Conservation (phyloP, 2,888 invertebrate genomes). For the Ametastegia equiseti region DNA sequence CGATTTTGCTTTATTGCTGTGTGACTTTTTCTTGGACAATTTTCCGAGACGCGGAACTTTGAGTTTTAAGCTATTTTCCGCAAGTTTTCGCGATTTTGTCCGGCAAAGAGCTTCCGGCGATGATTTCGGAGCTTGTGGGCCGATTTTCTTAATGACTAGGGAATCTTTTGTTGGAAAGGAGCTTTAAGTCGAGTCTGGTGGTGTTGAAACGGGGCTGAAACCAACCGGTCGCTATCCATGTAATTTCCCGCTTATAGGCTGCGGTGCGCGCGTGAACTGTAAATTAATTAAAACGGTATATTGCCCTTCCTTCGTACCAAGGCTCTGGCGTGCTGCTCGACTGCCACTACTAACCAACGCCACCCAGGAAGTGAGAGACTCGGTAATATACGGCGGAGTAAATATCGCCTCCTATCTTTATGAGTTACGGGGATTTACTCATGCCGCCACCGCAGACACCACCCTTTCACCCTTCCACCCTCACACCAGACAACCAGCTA, state of each 20-base stretch:
- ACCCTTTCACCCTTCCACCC: no score
- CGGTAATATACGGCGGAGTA: constrained; percentile 43
- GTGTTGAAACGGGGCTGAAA: constrained; percentile 15
- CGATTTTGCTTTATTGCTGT: no score
- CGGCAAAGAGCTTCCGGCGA: no score
- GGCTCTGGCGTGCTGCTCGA: constrained; percentile 24
- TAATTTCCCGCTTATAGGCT: constrained; percentile 41
- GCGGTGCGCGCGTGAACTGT: constrained; percentile 39
- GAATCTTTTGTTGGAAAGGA: no score
- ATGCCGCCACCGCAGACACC: no score
- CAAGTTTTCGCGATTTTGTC: no score
- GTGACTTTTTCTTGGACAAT: no score
- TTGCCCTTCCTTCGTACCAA: constrained; percentile 12
- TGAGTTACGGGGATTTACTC: constrained; percentile 46
- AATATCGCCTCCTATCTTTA: constrained; percentile 44
- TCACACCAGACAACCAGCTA: constrained; percentile 1
- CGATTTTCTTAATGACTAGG: no score
- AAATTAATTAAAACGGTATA: constrained; percentile 47
- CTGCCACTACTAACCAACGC: neutral
- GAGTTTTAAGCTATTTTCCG: no score
- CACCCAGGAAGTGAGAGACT: constrained; percentile 34
- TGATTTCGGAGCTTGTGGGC: no score
- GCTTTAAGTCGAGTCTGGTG: neutral
- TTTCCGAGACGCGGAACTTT: no score
- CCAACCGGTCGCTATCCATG: constrained; percentile 37